These are phyloP conservation scores for Himalopsyche phryganea DNA, from an alignment of 1,140 invertebrate genomes.

Conservation along the genomic window DNA sequence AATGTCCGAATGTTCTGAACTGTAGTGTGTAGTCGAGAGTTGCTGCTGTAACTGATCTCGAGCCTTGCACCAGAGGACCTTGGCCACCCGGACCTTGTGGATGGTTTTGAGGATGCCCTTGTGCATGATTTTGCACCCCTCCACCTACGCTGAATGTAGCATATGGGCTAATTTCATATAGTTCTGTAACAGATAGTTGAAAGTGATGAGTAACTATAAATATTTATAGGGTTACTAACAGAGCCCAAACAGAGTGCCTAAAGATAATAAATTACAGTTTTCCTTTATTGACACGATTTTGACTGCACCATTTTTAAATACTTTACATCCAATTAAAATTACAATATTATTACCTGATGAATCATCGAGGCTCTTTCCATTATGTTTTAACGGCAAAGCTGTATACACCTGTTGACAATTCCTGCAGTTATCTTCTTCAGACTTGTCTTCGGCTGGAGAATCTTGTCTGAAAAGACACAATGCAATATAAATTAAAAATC, in stretches of 20 bases:
- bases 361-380: slow-evolving; percentile 23
- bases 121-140: slow-evolving; percentile 34
- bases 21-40: slow-evolving; percentile 68
- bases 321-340: no score
- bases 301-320: no score
- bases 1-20: slow-evolving; percentile 69
- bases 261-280: no score
- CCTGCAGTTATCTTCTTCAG: slow-evolving; percentile 29
- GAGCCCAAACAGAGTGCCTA: no score
- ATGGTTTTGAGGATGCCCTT: slow-evolving; percentile 9
- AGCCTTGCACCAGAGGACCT: slow-evolving; percentile 45
- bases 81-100: slow-evolving; percentile 41
- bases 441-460: slow-evolving; percentile 8
- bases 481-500: no score
- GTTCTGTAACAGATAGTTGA: slow-evolving; percentile 51
- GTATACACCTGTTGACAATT: slow-evolving; percentile 31
- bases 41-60: slow-evolving; percentile 48
- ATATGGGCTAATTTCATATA: slow-evolving; percentile 74
- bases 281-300: no score
- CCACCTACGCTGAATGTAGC: slow-evolving; percentile 67
- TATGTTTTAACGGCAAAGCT: slow-evolving; percentile 22
- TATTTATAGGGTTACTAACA: no score
- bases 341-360: slow-evolving; percentile 19
- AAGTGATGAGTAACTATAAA: not conserved
- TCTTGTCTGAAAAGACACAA: slow-evolving; percentile 19